phyloP scores from a whole-genome alignment of 2,113 vertebrate genomes.

The Galbula dea region DNA sequence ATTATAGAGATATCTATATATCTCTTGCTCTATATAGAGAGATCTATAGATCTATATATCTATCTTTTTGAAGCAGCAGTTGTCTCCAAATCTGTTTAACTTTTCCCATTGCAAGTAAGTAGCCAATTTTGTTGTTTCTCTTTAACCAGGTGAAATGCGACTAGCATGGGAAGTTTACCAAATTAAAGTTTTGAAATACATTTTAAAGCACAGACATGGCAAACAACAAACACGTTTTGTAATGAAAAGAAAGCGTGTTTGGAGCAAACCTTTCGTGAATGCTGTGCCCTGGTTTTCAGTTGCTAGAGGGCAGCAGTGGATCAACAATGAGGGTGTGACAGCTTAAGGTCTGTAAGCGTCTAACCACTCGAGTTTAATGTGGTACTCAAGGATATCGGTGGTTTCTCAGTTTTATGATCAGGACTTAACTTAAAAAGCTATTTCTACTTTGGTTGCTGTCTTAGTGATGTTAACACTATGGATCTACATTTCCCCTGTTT shows the following conservation, averaged over 20 bases:
- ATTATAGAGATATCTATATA: too few relatives aligned
- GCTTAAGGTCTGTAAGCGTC: background rate
- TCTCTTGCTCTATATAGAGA: too few relatives aligned
- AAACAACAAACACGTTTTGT: background rate
- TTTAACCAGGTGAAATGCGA: background rate
- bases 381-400: background rate
- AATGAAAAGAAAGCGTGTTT: background rate
- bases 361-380: background rate
- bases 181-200: background rate
- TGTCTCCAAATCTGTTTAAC: background rate
- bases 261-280: background rate
- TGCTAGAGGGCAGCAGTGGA: conserved; percentile 66
- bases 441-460: background rate
- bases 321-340: background rate
- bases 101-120: background rate
- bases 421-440: background rate
- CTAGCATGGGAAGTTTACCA: background rate
- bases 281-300: background rate
- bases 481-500: background rate
- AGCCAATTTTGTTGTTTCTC: background rate
- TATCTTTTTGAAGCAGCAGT: background rate
- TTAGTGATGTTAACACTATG: background rate
- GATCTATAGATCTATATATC: too few relatives aligned
- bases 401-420: background rate
- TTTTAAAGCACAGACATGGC: background rate